Base-by-base conservation (phyloP, 2,113 vertebrate species). In the Athene noctua region DNA sequence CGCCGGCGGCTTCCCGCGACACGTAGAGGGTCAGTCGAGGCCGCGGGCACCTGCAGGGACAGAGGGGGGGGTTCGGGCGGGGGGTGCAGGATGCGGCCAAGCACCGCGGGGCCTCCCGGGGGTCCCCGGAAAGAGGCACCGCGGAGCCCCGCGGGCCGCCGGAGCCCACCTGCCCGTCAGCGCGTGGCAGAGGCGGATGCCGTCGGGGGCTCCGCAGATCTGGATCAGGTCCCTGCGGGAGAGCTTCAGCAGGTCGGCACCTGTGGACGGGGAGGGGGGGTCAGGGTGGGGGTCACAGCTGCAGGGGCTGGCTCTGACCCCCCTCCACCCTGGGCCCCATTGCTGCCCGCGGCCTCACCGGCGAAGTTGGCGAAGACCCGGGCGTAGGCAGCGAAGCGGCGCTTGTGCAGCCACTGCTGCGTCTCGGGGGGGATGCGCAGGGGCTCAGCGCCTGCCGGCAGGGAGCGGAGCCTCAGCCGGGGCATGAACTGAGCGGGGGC, bases 141-240 rank as follows among this genome's bases (percentile, higher is more conserved):
- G 2, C 1, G 20, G 42, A 7, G 15, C 14, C 54, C 44, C 18
- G 4, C 1, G 23, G 44, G 34, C 11, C 2, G 2, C 3, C 6
- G 10, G 70, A 57, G 44, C 83, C 26, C 81, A 97, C 97, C 97
- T 97, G 79, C 92, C 93, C 74, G 65, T 92, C 20, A 98, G 86
- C 13, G 94, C 95, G 36, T 96, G 94, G 91, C 92, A 96, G 42
- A 98, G 94, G 59, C 80, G 71, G 62, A 97, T 98, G 9, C 97
- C 97, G 4, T 97, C 96, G 4, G 97, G 97, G 30, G 94, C 92
- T 55, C 97, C 94, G 25, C 97, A 98, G 61, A 97, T 98, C 91
- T 97, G 97, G 78, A 97, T 94, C 19, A 98, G 96, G 70, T 97
- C 98, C 55, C 90, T 77, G 42, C 67, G 61, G 54, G 96, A 96